phyloP scores from a whole-genome alignment of 2,113 vertebrate genomes.

The Limnothrissa miodon region DNA sequence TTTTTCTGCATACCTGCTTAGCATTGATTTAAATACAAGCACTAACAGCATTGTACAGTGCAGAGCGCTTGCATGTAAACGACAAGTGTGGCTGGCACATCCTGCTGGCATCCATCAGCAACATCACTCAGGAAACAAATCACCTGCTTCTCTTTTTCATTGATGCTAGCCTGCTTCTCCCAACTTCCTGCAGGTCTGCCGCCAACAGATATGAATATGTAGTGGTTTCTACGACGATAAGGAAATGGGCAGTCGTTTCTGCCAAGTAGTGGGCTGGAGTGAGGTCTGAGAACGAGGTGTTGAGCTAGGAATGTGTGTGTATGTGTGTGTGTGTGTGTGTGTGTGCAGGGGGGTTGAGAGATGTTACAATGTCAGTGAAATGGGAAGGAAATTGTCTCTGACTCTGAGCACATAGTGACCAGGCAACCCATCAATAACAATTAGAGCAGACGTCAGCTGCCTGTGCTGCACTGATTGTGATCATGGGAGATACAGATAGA shows the following conservation, averaged over 20 bases:
- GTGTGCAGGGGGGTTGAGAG: neutral
- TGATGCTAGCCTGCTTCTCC: neutral
- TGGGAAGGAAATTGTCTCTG: neutral
- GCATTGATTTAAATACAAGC: neutral
- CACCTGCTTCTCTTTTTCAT: slow-evolving; percentile 6
- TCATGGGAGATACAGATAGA: slow-evolving; percentile 13
- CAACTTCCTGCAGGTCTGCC: slow-evolving; percentile 10
- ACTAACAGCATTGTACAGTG: slow-evolving; percentile 3
- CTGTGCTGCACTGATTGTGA: neutral
- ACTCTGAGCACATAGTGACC: neutral
- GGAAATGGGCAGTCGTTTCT: slow-evolving; percentile 16
- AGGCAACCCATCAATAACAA: slow-evolving; percentile 7
- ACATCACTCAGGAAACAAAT: slow-evolving; percentile 43
- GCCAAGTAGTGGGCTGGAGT: neutral
- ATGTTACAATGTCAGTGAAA: slow-evolving; percentile 20
- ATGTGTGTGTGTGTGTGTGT: slow-evolving; percentile 55
- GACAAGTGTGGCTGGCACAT: neutral
- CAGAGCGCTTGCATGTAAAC: slow-evolving; percentile 25
- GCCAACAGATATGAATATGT: slow-evolving; percentile 43
- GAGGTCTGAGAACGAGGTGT: neutral
- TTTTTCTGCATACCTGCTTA: neutral
- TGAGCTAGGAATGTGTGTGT: slow-evolving; percentile 26
- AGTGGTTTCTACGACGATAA: slow-evolving; percentile 22
- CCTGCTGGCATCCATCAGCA: slow-evolving; percentile 37
- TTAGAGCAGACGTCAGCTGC: neutral